Evolutionary conservation across 2,113 vertebrate species (phyloP), one percentile per base, ranked within the genome.

Genomic region (Anhinga anhinga): DNA sequence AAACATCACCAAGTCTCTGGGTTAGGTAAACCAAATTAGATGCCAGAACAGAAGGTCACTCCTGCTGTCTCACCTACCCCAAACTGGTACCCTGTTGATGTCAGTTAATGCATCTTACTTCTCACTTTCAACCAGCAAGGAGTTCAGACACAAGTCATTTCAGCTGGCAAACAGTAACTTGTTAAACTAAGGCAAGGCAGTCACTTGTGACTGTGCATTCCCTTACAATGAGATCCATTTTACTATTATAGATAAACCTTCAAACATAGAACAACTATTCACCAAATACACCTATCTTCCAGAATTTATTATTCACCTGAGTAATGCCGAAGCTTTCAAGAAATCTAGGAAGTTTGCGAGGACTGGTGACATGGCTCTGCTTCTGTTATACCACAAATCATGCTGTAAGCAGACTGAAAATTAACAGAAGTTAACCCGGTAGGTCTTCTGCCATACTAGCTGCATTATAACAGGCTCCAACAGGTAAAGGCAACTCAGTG

Each of bases 301-400:
- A 90, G 40, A 22, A 20, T 38, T 34, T 13, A 18, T 47, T 21
- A 25, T 47, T 49, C 36, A 42, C 42, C 62, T 58, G 58, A 66
- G 44, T 9, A 59, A 25, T 19, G 50, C 11, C 4, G 4, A 70
- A 70, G 66, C 49, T 73, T 62, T 70, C 50, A 29, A n/a, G 53
- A 77, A 69, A 13, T 15, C 27, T 7, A 18, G 26, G n/a, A 17
- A 12, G 23, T 18, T 50, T 55, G 17, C 1, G 2, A 40, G 58
- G 74, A 11, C 30, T 16, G 36, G 22, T 0, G 1, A 30, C 30
- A 4, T 0, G 1, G 36, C n/a, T 0, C 0, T 25, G 36, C 22
- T 63, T 58, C 83, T 55, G 47, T 8, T 47, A 27, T 6, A 50
- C 4, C 66, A 23, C 55, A 81, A 40, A 34, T 21, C 20, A 3